These are phyloP conservation scores for Sardina pilchardus DNA, from an alignment of 2,113 vertebrate species.

Conservation along the genomic window DNA sequence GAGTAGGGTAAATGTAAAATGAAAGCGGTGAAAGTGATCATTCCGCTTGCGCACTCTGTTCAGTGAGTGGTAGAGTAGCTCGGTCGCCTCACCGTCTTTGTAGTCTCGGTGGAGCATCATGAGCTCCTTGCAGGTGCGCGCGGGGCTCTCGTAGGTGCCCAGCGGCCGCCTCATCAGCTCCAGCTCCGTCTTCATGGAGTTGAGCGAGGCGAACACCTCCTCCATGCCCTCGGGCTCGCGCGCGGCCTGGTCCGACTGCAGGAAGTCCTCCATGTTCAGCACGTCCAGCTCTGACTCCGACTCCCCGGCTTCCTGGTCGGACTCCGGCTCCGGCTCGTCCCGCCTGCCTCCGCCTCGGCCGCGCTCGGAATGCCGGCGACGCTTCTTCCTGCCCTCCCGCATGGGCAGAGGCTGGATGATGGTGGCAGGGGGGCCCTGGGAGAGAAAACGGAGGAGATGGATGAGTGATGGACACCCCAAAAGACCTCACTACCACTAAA, in stretches of 20 bases:
- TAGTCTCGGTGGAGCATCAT: slow-evolving; percentile 79
- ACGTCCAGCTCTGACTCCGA: slow-evolving; percentile 50
- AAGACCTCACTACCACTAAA: too few species aligned
- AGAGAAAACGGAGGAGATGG: slow-evolving; percentile 60
- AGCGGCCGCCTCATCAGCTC: slow-evolving; percentile 80
- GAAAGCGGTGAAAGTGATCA: neutral
- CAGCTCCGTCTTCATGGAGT: slow-evolving; percentile 83
- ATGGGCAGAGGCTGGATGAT: slow-evolving; percentile 70
- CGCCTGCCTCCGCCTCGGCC: slow-evolving; percentile 45
- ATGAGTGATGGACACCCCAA: neutral
- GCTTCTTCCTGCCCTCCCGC: slow-evolving; percentile 65
- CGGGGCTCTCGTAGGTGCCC: slow-evolving; percentile 83
- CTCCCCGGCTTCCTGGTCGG: slow-evolving; percentile 45
- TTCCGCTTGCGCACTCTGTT: neutral
- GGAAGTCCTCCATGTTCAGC: slow-evolving; percentile 49
- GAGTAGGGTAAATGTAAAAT: neutral
- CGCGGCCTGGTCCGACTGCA: slow-evolving; percentile 60
- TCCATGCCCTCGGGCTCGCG: slow-evolving; percentile 80
- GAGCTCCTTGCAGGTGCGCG: slow-evolving; percentile 85
- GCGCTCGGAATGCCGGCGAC: slow-evolving; percentile 56
- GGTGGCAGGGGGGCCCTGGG: slow-evolving; percentile 76
- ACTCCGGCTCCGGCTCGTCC: slow-evolving; percentile 58
- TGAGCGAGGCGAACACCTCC: slow-evolving; percentile 84
- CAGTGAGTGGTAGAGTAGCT: neutral
- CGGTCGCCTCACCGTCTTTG: slow-evolving; percentile 76